Evolutionary conservation across 2,113 vertebrate genomes (phyloP).

Genomic region (Cheirogaleus medius): DNA sequence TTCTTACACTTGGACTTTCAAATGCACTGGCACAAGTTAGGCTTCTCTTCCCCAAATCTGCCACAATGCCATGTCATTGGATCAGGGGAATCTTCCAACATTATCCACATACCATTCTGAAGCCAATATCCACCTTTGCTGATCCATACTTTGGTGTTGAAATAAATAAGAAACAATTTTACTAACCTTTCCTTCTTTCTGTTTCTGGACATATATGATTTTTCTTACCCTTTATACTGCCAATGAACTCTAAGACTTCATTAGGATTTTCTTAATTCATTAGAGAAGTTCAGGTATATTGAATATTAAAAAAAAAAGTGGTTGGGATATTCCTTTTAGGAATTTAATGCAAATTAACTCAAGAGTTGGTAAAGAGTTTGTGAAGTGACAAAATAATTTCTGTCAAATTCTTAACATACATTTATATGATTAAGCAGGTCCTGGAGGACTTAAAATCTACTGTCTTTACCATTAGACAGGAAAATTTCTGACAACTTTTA

Average conservation of each 20-base stretch:
- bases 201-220: not conserved
- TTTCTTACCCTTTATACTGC: not conserved
- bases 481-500: not conserved
- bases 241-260: not conserved
- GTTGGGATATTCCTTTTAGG: not conserved
- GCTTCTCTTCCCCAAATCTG: not conserved
- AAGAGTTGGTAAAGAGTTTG: not conserved
- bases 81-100: not conserved
- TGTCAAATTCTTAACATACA: not conserved
- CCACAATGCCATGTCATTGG: not conserved
- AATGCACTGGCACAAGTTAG: not conserved
- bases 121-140: not conserved
- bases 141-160: not conserved
- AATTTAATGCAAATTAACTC: not conserved
- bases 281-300: not conserved
- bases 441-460: not conserved
- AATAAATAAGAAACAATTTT: not conserved
- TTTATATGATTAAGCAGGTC: not conserved
- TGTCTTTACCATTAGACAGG: not conserved
- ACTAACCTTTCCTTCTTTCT: not conserved
- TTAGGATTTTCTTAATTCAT: not conserved
- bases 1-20: not conserved
- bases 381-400: not conserved
- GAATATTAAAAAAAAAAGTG: not conserved
- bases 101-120: not conserved